Evolutionary conservation across 2,888 invertebrate genomes (phyloP), one percentile per base, ranked within the genome.

Genomic region (Galeruca laticollis): DNA sequence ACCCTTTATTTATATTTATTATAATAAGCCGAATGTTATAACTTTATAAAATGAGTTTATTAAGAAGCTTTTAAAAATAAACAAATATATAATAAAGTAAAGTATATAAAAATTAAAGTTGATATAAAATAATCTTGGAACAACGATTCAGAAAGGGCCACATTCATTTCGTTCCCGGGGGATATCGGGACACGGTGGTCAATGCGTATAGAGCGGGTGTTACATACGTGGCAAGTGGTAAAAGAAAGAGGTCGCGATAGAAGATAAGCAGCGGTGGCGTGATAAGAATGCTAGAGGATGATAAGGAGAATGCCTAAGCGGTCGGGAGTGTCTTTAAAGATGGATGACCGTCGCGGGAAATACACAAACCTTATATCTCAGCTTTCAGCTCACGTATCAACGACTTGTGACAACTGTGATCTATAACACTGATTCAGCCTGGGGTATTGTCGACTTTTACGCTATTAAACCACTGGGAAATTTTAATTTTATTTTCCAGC

Each of bases 261-360:
- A 82, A 80, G 82, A 60, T 62, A 63, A 79, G 77, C 80, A 81
- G 81, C 76, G 74, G 71, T 57, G 76, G 79, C 85, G 85, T 85
- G 85, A 85, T 85, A 84, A 83, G 85, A 84, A 85, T 85, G 80
- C 84, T 82, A 85, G 83, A 75, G 79, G 81, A 81, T 81, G 83
- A 84, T 84, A 84, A 83, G 81, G 79, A 83, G 80, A 78, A 72
- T 66, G 74, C 76, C 76, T 84, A 85, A 85, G 84, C 84, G 84
- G 80, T 81, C 82, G 83, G 84, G 85, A 82, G 83, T 85, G 85
- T 84, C 84, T 82, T 84, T 82, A 80, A 85, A 85, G 85, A 85
- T 85, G 84, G 84, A 85, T 85, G 80, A 82, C 84, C 84, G 85
- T 85, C 85, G 83, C 84, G 85, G 85, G 85, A 85, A 85, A 85